Percentiles rank a stretch among this genome's conserved stretches.
Evolutionary conservation across 2,113 vertebrate genomes (phyloP).

Genomic region (Camelus bactrianus): DNA sequence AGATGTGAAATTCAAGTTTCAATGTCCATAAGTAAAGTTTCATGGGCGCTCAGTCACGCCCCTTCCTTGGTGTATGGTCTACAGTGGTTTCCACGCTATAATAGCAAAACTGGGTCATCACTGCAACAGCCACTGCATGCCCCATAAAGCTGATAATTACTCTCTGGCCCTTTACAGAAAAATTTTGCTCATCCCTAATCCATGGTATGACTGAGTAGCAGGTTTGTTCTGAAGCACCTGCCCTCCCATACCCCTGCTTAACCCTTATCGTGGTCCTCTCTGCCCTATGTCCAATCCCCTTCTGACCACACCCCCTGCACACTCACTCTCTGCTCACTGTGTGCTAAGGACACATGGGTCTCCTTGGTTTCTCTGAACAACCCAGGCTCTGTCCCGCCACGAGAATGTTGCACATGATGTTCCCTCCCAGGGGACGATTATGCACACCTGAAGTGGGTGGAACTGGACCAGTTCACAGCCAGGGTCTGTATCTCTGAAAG

Average conservation of each 20-base stretch:
- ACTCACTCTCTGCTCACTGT: not conserved
- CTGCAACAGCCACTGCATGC: not conserved
- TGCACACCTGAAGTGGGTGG: too few relatives aligned
- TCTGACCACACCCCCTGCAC: not conserved
- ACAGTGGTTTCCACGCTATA: accelerated
- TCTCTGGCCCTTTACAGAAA: not conserved
- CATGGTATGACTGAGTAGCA: not conserved
- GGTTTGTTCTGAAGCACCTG: not conserved
- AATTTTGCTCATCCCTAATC: not conserved
- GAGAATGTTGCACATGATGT: not conserved
- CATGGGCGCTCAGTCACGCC: too few relatives aligned
- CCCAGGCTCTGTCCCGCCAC: not conserved
- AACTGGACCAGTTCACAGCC: not conserved
- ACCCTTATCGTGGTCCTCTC: not conserved
- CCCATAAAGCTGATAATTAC: not conserved
- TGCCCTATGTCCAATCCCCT: not conserved
- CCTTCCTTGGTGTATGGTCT: not conserved
- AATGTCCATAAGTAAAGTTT: not conserved
- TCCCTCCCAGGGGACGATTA: not conserved
- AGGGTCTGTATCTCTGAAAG: not conserved
- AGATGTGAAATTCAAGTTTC: not conserved
- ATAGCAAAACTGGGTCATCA: not conserved
- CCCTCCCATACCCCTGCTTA: not conserved
- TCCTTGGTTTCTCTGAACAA: not conserved
- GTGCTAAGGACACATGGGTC: not conserved